Base-by-base conservation (phyloP, 2,888 invertebrate species). In the Pristionchus fissidentatus region DNA sequence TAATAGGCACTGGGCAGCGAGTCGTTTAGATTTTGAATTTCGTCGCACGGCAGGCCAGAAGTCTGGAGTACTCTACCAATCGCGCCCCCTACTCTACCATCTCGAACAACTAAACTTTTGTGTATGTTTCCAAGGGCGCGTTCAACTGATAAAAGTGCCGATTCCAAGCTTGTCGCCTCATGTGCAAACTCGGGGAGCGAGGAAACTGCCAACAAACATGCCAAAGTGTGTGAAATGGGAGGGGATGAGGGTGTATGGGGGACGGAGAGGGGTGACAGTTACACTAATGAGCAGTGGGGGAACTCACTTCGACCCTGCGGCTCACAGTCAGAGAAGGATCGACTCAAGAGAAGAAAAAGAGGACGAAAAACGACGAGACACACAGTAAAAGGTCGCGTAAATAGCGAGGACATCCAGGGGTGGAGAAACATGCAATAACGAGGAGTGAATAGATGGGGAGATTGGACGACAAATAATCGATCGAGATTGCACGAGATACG, bases 271-370 rank as follows among this genome's bases (percentile, higher is more conserved):
- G 41, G 66, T 66, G 66, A 66, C 41, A 8, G 66, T 66, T 38
- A 35, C 35, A 62, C 62, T 32, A 62, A 62, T 62, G 62, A 62
- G 62, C 62, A 1, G n/a, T n/a, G n/a, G n/a, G n/a, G n/a, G n/a
- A n/a, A 13, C 29, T 4, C 26, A 1, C 57, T 66, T 66, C 66
- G 66, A 66, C 66, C 66, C 66, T 66, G 66, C 66, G 66, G 38
- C 66, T 66, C 15, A n/a, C n/a, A 66, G 66, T 41, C 66, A 66
- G n/a, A n/a, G n/a, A n/a, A n/a, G 66, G 66, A 66, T 66, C 66
- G 66, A 66, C 35, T 38, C 7, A 35, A 66, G 38, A 29, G 26
- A 29, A 57, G 57, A 35, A 32, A 13, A 35, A 35, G 26, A 19
- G 15, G 35, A 35, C 15, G 35, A 10, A 29, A 32, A 15, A 62